Percentiles rank a stretch among this genome's conserved stretches.
Conservation (phyloP, 1,140 invertebrate genomes). For the Cyphomyrmex costatus region DNA sequence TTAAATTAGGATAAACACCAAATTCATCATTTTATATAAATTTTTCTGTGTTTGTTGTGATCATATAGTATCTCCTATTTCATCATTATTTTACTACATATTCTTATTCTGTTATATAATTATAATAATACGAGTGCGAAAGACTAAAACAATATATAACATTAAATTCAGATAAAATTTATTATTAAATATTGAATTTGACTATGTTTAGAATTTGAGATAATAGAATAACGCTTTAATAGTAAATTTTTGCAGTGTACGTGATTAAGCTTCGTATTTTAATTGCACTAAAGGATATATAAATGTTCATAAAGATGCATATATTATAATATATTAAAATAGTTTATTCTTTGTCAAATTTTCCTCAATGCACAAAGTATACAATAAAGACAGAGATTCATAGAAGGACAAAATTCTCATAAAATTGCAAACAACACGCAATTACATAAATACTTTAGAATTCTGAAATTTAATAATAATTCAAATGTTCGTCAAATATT, state of each 20-base stretch:
- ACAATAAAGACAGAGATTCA: background rate
- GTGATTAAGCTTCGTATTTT: conserved; percentile 30
- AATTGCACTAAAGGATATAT: conserved; percentile 3
- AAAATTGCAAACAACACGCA: background rate
- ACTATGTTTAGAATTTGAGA: conserved; percentile 11
- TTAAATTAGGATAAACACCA: background rate
- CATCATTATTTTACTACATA: conserved; percentile 6
- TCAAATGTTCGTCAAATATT: background rate
- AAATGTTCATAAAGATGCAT: conserved; percentile 7
- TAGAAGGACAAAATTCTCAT: background rate
- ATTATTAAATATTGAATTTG: conserved; percentile 25
- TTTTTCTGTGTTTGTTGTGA: background rate
- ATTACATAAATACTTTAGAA: conserved; percentile 1
- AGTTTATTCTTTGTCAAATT: background rate
- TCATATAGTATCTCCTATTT: conserved; percentile 8
- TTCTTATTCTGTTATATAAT: conserved; percentile 30
- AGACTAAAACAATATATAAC: conserved; percentile 35
- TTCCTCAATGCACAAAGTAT: background rate
- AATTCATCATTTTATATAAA: conserved; percentile 16
- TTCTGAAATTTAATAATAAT: conserved; percentile 28
- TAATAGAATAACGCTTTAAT: conserved; percentile 9
- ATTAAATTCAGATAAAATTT: conserved; percentile 18
- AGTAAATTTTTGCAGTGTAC: conserved; percentile 21
- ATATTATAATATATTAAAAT: background rate
- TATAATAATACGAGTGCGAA: conserved; percentile 3